A percentile compares a stretch with the other conserved stretches of the same genome.
phyloP scores from a whole-genome alignment of 2,797 vertebrate species.

The Sebastiscus tertius region DNA sequence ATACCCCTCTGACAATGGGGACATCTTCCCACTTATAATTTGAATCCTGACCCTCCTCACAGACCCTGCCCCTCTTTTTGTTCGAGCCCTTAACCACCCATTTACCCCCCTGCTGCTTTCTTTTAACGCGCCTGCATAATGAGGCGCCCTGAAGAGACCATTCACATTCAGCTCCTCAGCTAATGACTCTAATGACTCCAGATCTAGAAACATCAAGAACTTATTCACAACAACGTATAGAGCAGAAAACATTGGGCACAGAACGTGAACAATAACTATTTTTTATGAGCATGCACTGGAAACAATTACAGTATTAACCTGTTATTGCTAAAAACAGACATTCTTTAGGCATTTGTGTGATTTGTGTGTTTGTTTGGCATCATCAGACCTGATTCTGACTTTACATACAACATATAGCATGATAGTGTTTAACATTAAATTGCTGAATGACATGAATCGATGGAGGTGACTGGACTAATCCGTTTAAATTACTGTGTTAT shows the following conservation, averaged over 20 bases:
- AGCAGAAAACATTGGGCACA: neutral
- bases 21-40: constrained; percentile 75
- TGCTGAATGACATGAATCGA: neutral
- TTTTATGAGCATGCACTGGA: neutral
- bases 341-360: neutral
- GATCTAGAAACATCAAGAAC: constrained; percentile 66
- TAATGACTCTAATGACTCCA: constrained; percentile 83
- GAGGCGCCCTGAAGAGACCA: constrained; percentile 78
- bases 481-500: neutral
- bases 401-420: too few relatives aligned
- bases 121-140: constrained; percentile 84
- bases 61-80: constrained; percentile 80
- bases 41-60: constrained; percentile 66
- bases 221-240: constrained; percentile 48
- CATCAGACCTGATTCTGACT: too few relatives aligned
- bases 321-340: neutral
- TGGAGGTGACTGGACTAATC: neutral
- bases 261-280: constrained; percentile 14
- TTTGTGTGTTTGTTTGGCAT: too few relatives aligned
- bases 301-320: neutral
- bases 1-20: constrained; percentile 71
- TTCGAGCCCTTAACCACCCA: constrained; percentile 70
- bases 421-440: neutral
- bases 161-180: constrained; percentile 79
- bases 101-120: constrained; percentile 73